Base-by-base conservation (phyloP, 23 tunicate genomes). In the Corella eumyota region DNA sequence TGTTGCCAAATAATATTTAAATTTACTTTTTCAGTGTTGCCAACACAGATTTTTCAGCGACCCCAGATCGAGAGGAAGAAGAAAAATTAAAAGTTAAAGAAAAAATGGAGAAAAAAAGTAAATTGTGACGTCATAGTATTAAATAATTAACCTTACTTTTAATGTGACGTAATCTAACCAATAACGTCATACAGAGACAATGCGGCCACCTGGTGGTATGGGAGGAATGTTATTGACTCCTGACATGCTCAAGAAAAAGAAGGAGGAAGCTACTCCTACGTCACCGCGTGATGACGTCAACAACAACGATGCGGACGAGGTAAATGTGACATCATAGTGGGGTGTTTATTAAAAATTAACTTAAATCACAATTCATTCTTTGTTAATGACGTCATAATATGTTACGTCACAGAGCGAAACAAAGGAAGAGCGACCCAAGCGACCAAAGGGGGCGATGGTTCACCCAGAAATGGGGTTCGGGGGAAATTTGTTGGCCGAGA, bases 401-500 rank as follows among this genome's bases (percentile, higher is more conserved):
- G 13, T 40, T 11, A 40, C 48, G 15, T 40, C 22, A 53, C 25
- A 53, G 22, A 53, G 58, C 25, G 58, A 50, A 53, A 23, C 49
- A 3, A 57, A 37, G 0, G 71, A 66, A 1, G 71, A 66, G n/a
- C 25, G 36, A 32, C 24, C 58, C 4, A 35, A 45, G 25, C 40
- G 73, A 23, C 76, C 90, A 4, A 57, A 64, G 32, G 78, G 78
- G 15, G 90, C 78, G 28, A 74, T 74, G 81, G 81, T 64, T 0
- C 61, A 68, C 57, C 81, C 81, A 1, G 76, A 71, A 30, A 82
- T 74, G 81, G 81, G 81, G 15, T 68, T 82, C 25, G 81, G 81
- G 27, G 68, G 69, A n/a, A 62, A 74, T 44, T 38, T 82, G 11
- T 33, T 74, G 26, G 92, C 81, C 19, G 92, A 82, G 60, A 74